Percentiles rank a stretch among this genome's conserved stretches.
These are phyloP conservation scores for Armadillidium nasatum DNA, from an alignment of 1,140 invertebrate genomes.

Conservation along the genomic window DNA sequence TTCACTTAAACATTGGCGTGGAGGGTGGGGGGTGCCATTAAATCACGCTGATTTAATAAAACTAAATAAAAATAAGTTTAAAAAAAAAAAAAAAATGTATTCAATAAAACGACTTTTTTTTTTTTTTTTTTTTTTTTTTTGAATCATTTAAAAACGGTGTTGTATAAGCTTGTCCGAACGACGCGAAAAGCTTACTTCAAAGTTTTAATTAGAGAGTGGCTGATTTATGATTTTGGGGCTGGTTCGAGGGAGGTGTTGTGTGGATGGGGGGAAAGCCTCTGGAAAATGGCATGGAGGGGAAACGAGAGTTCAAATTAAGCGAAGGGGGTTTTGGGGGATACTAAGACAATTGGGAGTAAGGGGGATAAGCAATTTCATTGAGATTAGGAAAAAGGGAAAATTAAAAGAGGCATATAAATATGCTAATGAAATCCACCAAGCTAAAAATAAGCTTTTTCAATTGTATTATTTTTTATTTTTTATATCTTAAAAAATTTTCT, in stretches of 20 bases:
- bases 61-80: too few relatives aligned
- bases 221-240: neutral
- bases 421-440: slow-evolving; percentile 1
- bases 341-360: neutral
- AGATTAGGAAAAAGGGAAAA: neutral
- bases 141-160: neutral
- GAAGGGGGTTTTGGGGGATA: neutral
- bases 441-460: neutral
- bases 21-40: too few relatives aligned
- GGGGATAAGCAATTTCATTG: neutral
- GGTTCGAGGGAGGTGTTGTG: neutral
- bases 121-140: too few relatives aligned
- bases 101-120: too few relatives aligned
- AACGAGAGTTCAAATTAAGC: too few relatives aligned
- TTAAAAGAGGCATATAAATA: slow-evolving; percentile 9
- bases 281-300: too few relatives aligned
- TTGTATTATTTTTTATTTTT: too few relatives aligned
- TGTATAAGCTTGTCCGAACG: neutral
- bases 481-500: too few relatives aligned
- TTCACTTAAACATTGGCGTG: too few relatives aligned
- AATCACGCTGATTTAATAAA: too few relatives aligned
- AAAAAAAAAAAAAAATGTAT: too few relatives aligned
- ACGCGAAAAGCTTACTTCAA: neutral
- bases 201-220: neutral
- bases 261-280: too few relatives aligned